Base-by-base conservation (phyloP, 1,140 invertebrate species). In the Phymorhynchus buccinoides region DNA sequence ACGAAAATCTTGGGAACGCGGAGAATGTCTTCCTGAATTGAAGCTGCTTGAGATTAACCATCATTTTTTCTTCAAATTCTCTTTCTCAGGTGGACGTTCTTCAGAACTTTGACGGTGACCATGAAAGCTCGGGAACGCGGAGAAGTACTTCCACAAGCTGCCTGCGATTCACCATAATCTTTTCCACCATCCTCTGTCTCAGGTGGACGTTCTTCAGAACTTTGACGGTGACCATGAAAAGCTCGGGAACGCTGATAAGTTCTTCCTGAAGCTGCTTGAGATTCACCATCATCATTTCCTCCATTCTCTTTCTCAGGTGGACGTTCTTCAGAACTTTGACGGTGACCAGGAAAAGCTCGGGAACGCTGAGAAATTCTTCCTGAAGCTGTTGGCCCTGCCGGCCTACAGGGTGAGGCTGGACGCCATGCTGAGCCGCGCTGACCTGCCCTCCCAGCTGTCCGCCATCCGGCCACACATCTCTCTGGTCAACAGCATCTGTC, bases 371-470 rank as follows among this genome's bases (percentile, higher is more conserved):
- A 92, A 91, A 87, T 93, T 92, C 88, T 92, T 91, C 88, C 39
- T 88, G 90, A 91, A 88, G 32, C 85, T 93, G 22, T 89, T 92
- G 3, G 84, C 89, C 66, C 62, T 93, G 22, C 86, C 90, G 35
- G 62, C 80, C 68, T 92, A 90, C 89, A 98, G 98, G 96, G 93
- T 99, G n/a, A 96, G 97, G 86, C 97, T 99, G 86, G 97, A 97
- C 91, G 96, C 97, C 1, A 98, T 99, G 95, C 95, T 98, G 75
- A 95, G 96, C 27, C 97, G 97, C 42, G 97, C 89, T 30, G 92
- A 92, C 85, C 91, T 91, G 68, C 91, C 89, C 84, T 88, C 90
- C 18, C 89, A 91, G 84, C 62, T 92, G 12, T 89, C 88, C 32
- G 48, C 87, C n/a, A 89, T 91, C 35, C 84, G 89, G 30, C 91